Evolutionary conservation across 2,797 vertebrate genomes (phyloP), one percentile per base, ranked within the genome.

Genomic region (Margarornis squamiger): DNA sequence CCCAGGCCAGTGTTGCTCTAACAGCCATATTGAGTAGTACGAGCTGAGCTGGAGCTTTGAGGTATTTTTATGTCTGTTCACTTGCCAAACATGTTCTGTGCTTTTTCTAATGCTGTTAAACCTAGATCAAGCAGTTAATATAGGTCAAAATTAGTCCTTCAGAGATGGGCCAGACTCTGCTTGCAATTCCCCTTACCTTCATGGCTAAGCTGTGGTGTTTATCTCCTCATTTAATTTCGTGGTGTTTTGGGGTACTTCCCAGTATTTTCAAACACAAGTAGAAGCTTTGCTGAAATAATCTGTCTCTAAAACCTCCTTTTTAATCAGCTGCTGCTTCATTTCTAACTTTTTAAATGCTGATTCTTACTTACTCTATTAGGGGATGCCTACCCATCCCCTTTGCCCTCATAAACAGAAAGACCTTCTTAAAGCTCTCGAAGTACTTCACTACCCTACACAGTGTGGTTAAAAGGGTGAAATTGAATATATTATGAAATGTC

Each of bases 401-500:
- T 83, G 55, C 71, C 46, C 66, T 95, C 14, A 45, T 68, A 86
- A 90, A 79, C 20, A 85, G 68, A 80, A 97, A 94, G 92, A 78
- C 52, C 29, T 89, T 41, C 94, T 92, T 76, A 80, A 82, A 91
- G 48, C 70, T 95, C 93, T 86, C 76, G 88, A 92, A 93, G 67
- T 73, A 74, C 71, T 96, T 85, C 71, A 55, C 58, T 59, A 74
- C 45, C 85, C 88, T 92, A 76, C 63, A 36, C 11, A 58, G 57
- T 19, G 30, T 5, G 6, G 65, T 87, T 71, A 92, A 91, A 81
- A 95, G 84, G 81, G 86, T 93, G 92, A 93, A 97, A 93, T 63
- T 68, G 86, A 95, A 96, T 95, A 82, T 87, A 84, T 90, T 84
- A 91, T 61, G 79, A 95, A 95, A 94, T 94, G 80, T 82, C 90